A percentile compares a stretch with the other conserved stretches of the same genome.
These are phyloP conservation scores for Luperina nickerlii DNA, from an alignment of 2,888 invertebrate genomes.

Conservation along the genomic window DNA sequence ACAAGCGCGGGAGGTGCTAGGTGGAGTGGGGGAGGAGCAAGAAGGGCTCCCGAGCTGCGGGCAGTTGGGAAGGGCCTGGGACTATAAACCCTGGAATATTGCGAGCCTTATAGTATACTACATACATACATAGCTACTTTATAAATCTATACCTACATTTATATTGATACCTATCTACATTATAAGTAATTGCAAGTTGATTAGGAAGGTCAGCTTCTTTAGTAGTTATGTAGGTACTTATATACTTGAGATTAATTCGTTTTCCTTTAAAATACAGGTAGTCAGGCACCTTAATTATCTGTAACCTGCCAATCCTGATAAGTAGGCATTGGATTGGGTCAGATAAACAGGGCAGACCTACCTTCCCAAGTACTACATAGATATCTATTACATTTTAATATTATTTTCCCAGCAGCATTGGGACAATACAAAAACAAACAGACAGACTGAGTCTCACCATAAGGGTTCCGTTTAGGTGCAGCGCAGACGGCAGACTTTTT, in stretches of 20 bases:
- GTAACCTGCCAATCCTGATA: not conserved
- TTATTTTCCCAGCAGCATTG: not conserved
- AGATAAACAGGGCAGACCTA: not conserved
- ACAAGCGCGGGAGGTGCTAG: slow-evolving; percentile 33
- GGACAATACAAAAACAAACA: not conserved
- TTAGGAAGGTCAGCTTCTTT: slow-evolving; percentile 10
- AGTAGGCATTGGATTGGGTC: not conserved
- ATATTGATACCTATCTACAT: not conserved
- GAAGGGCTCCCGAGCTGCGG: slow-evolving; percentile 62
- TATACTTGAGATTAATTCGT: not conserved
- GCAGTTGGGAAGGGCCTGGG: slow-evolving; percentile 64
- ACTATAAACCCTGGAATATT: slow-evolving; percentile 61
- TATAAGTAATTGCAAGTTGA: not conserved
- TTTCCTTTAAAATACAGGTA: slow-evolving; percentile 2
- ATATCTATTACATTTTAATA: not conserved
- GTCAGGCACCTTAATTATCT: not conserved
- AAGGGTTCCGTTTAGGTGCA: no score
- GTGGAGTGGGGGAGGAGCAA: slow-evolving; percentile 24
- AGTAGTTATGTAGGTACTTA: not conserved
- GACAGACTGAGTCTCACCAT: no score
- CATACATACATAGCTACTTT: not conserved
- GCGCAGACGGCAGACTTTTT: no score
- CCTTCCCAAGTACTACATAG: not conserved
- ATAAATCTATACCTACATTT: not conserved
- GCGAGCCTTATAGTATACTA: slow-evolving; percentile 24